These are phyloP conservation scores for Cecidostiba fungosa DNA, from an alignment of 2,888 invertebrate genomes.

Conservation along the genomic window DNA sequence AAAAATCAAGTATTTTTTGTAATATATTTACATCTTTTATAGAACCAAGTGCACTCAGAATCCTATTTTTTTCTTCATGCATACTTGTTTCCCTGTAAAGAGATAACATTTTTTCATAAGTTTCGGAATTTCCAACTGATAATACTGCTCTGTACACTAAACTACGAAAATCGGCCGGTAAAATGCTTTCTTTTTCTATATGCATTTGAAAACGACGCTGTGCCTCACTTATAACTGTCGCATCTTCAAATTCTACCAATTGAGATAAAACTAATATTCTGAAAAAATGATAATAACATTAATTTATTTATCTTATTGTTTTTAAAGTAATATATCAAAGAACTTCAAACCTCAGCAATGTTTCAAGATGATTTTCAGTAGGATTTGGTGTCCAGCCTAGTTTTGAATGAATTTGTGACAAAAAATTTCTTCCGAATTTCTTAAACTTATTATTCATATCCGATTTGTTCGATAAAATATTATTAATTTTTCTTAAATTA, in stretches of 20 bases:
- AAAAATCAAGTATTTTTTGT: slow-evolving; percentile 89
- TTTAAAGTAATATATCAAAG: background rate
- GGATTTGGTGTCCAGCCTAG: slow-evolving; percentile 93
- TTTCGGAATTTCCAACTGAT: slow-evolving; percentile 84
- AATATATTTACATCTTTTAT: slow-evolving; percentile 88
- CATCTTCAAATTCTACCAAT: slow-evolving; percentile 91
- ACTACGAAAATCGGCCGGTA: slow-evolving; percentile 92
- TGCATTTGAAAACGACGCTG: slow-evolving; percentile 87
- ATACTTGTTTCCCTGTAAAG: slow-evolving; percentile 92
- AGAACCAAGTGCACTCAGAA: slow-evolving; percentile 91
- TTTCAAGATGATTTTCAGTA: slow-evolving; percentile 92
- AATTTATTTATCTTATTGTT: background rate
- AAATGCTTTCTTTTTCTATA: slow-evolving; percentile 82
- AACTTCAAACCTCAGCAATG: slow-evolving; percentile 84
- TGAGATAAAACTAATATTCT: slow-evolving; percentile 75
- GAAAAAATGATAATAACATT: slow-evolving; percentile 5
- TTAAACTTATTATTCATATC: slow-evolving; percentile 83
- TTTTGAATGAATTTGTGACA: slow-evolving; percentile 86
- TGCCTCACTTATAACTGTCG: slow-evolving; percentile 88
- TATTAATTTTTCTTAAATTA: slow-evolving; percentile 88
- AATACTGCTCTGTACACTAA: slow-evolving; percentile 93
- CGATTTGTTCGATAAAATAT: slow-evolving; percentile 90
- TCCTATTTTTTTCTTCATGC: slow-evolving; percentile 96
- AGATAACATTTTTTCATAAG: slow-evolving; percentile 89
- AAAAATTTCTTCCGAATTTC: slow-evolving; percentile 87